These are phyloP conservation scores for Catharus ustulatus DNA, from an alignment of 2,797 vertebrate species.

Conservation along the genomic window DNA sequence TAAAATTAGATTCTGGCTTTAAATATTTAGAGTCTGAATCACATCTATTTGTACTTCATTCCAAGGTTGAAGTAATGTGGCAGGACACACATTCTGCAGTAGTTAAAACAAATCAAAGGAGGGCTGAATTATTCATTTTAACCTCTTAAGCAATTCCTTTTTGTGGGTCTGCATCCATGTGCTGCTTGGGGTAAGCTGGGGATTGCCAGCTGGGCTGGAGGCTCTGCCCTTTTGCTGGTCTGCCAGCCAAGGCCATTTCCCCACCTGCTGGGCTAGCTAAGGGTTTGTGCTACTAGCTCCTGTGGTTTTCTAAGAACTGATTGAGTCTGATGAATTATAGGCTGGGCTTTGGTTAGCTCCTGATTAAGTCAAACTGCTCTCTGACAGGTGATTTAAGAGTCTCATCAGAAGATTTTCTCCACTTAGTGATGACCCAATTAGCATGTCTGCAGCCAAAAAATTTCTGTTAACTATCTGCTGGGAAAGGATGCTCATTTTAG, in stretches of 20 bases:
- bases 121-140: slow-evolving; percentile 16
- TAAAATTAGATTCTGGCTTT: slow-evolving; percentile 61
- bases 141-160: background rate
- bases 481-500: background rate
- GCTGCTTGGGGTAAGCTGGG: background rate
- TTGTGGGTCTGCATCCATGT: background rate
- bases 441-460: background rate
- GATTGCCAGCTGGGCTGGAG: background rate
- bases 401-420: background rate
- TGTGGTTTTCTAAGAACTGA: background rate
- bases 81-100: background rate
- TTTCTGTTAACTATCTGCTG: background rate
- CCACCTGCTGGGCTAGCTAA: background rate
- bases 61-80: slow-evolving; percentile 44
- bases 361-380: background rate
- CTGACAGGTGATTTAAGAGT: background rate
- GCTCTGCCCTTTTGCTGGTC: background rate
- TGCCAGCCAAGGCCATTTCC: background rate
- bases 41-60: slow-evolving; percentile 41
- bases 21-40: slow-evolving; percentile 60
- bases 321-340: background rate
- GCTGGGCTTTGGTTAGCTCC: background rate
- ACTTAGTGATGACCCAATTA: background rate
- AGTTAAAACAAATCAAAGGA: slow-evolving; percentile 42
- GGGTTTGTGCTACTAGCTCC: background rate